These are phyloP conservation scores for Dysdera silvatica DNA, from an alignment of 1,140 invertebrate species.

Conservation along the genomic window DNA sequence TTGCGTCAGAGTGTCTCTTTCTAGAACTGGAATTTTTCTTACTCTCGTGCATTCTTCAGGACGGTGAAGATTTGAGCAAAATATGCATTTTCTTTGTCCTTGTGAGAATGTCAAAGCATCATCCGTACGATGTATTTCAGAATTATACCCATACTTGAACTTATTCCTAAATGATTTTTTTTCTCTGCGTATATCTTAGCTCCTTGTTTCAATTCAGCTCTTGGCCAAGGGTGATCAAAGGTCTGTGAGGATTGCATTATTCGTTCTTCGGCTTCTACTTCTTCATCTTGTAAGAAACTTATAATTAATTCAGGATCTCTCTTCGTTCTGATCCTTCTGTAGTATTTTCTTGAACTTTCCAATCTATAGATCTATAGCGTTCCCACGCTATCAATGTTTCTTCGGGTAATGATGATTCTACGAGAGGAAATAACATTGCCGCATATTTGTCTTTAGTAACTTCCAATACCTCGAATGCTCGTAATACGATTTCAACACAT, in stretches of 20 bases:
- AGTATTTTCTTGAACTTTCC: neutral
- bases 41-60: neutral
- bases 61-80: neutral
- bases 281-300: neutral
- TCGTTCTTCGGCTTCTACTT: conserved; percentile 7
- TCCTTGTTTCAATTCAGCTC: neutral
- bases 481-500: too few species aligned
- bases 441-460: conserved; percentile 38
- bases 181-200: too few species aligned
- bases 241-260: neutral
- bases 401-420: conserved; percentile 32
- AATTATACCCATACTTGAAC: neutral
- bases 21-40: neutral
- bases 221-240: neutral
- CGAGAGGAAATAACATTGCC: conserved; percentile 36
- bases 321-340: neutral
- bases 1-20: neutral
- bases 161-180: neutral
- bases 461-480: conserved; percentile 35
- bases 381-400: conserved; percentile 6
- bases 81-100: neutral
- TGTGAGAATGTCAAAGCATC: neutral
- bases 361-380: neutral
- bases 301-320: neutral
- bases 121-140: neutral